Percentiles rank a stretch among this genome's conserved stretches.
These are phyloP conservation scores for Andrena bicolor DNA, from an alignment of 2,888 invertebrate species.

Conservation along the genomic window DNA sequence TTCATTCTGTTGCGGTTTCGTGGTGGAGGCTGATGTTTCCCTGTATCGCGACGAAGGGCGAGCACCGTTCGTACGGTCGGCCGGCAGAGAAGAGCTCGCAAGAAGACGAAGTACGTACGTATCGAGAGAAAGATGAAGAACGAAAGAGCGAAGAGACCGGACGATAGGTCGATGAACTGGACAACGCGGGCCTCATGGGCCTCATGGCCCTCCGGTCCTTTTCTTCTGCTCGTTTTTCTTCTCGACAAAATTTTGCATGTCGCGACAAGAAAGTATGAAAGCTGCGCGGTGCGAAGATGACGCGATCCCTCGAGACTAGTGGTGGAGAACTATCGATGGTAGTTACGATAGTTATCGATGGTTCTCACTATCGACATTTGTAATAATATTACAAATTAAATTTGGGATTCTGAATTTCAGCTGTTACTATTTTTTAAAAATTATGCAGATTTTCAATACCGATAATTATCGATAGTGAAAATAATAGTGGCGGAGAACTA, in stretches of 20 bases:
- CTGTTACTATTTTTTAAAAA: too few species aligned
- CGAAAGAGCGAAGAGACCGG: slow-evolving; percentile 41
- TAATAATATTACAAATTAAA: too few species aligned
- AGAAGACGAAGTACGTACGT: slow-evolving; percentile 22
- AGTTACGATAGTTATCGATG: too few species aligned
- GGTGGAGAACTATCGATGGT: too few species aligned
- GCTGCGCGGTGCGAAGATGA: too few species aligned
- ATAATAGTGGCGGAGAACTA: too few species aligned
- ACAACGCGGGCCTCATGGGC: slow-evolving; percentile 54
- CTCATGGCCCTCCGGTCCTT: slow-evolving; percentile 45
- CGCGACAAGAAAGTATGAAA: not conserved
- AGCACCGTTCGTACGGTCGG: slow-evolving; percentile 29
- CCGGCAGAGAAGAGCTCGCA: slow-evolving; percentile 15
- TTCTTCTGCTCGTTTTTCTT: slow-evolving; percentile 36
- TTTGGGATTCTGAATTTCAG: too few species aligned
- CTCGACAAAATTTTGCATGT: slow-evolving; percentile 51
- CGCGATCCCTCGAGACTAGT: too few species aligned
- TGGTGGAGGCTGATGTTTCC: not conserved
- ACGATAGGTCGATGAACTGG: slow-evolving; percentile 68
- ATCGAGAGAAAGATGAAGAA: slow-evolving; percentile 49
- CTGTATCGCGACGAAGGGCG: slow-evolving; percentile 9
- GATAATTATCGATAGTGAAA: too few species aligned
- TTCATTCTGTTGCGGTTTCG: not conserved
- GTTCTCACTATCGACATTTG: too few species aligned
- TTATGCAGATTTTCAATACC: too few species aligned